Base-by-base conservation (phyloP, 2,797 vertebrate genomes). In the Sarcophilus harrisii region DNA sequence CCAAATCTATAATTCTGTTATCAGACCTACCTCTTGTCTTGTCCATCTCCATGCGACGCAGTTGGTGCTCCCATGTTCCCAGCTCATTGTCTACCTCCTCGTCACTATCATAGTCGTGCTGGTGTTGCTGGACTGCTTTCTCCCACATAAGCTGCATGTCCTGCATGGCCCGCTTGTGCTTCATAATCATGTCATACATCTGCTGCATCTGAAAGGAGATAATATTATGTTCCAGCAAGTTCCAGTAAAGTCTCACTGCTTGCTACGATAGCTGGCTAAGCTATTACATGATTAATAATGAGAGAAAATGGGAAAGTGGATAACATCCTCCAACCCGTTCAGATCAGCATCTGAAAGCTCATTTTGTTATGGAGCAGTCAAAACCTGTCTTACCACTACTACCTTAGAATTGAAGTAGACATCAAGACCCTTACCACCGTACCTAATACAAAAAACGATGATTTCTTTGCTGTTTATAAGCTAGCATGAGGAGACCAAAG, bases 61-160 rank as follows among this genome's bases (percentile, higher is more conserved):
- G 99, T 45, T 99, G 99, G 97, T 99, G 99, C 96, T 99, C 99
- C 99, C 99, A 99, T 9, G 99, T 99, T 0, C 99, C 99, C 1
- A 98, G 98, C 57, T 99, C 98, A 0, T 99, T 97, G 97, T 99
- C 99, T 59, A 99, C 99, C 94, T 99, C 99, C 97, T 99, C 99
- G 0, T 99, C 99, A 0, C 99, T 99, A 99, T 99, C 99, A 0
- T 99, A 99, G 96, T 99, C 99, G 0, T 99, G 99, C 96, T 99
- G 99, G 98, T 99, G 99, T n/a, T 99, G 99, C 96, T 99, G 99
- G 5, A 99, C 98, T 0, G 99, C 99, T 95, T 99, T 99, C 92
- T 99, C 99, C 99, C 99, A 99, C 99, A 99, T 99, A 94, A 99
- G 96, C 98, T 99, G 99, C 99, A 99, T 99, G 94, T 99, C 99